Evolutionary conservation across 2,797 vertebrate species (phyloP), one percentile per base, ranked within the genome.

Genomic region (Tadarida brasiliensis): DNA sequence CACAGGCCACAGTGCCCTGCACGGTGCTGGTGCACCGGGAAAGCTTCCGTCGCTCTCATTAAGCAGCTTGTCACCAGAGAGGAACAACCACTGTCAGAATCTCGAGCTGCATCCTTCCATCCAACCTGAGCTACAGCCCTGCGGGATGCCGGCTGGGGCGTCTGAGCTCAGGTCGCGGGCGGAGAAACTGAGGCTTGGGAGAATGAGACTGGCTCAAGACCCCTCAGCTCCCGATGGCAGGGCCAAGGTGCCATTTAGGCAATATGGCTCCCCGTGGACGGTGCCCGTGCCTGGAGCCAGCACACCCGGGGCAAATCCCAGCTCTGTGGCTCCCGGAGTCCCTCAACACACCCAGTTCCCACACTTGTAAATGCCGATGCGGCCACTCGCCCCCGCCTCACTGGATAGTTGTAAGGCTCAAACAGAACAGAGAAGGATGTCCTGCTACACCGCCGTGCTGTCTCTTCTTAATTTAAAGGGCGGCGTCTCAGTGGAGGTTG

Each of bases 71-170:
- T 87, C 91, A 44, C 94, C 11, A 3, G 17, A 54, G 78, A 35
- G 68, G 35, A 30, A 61, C 12, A 65, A 9, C 19, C 10, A 2
- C 44, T 22, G 14, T 59, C 14, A 22, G 87, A 11, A 57, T 54
- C 61, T 59, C 33, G n/a, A 12, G 11, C 67, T 0, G 8, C 22
- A 16, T 20, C 47, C 1, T 54, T n/a, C 33, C 39, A 1, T 77
- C 61, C 39, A 51, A 28, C 28, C 59, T 0, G 0, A 6, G n/a
- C 77, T 8, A 0, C 16, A 39, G 2, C 20, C 56, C n/a, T 0
- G 22, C 77, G 90, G 73, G 68, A 9, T 65, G 49, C 67, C 22
- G 2, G 4, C 8, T 5, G 49, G 56, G 54, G 19, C 63, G 19
- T 54, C 74, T 57, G 57, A 88, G 81, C 49, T 47, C 28, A 15